phyloP scores from a whole-genome alignment of 2,113 vertebrate species.

The Pseudois nayaur region DNA sequence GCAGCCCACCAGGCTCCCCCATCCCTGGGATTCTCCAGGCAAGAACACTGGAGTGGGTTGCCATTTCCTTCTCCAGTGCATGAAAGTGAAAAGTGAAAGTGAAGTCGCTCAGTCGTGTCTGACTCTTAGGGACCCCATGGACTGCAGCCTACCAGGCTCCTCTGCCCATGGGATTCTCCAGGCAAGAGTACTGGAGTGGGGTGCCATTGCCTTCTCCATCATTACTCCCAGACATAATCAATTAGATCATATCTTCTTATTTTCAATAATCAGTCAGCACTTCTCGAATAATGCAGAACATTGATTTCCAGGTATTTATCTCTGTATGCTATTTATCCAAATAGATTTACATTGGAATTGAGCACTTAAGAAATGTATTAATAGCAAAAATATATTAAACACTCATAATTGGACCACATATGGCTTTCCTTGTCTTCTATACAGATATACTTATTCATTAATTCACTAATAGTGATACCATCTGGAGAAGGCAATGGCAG shows the following conservation, averaged over 20 bases:
- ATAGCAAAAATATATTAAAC: background rate
- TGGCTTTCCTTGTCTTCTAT: background rate
- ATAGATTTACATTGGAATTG: background rate
- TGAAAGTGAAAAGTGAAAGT: too few relatives aligned
- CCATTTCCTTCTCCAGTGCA: too few relatives aligned
- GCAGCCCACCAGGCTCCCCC: too few relatives aligned
- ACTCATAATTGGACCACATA: background rate
- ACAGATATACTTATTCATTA: background rate
- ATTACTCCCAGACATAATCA: background rate
- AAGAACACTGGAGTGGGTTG: too few relatives aligned
- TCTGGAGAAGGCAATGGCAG: too few relatives aligned
- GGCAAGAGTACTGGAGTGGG: too few relatives aligned
- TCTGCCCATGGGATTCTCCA: too few relatives aligned
- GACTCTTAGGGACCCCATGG: too few relatives aligned
- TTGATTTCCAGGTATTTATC: background rate
- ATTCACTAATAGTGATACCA: background rate
- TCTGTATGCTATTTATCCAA: background rate
- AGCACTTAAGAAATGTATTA: background rate
- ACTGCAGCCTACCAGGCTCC: too few relatives aligned
- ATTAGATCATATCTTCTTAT: background rate
- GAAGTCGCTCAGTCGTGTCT: fast-evolving
- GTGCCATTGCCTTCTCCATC: background rate
- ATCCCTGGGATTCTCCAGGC: too few relatives aligned
- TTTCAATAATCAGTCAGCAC: background rate
- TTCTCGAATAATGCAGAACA: background rate